Conservation (phyloP, 2,797 vertebrate species). For the Moxostoma hubbsi region DNA sequence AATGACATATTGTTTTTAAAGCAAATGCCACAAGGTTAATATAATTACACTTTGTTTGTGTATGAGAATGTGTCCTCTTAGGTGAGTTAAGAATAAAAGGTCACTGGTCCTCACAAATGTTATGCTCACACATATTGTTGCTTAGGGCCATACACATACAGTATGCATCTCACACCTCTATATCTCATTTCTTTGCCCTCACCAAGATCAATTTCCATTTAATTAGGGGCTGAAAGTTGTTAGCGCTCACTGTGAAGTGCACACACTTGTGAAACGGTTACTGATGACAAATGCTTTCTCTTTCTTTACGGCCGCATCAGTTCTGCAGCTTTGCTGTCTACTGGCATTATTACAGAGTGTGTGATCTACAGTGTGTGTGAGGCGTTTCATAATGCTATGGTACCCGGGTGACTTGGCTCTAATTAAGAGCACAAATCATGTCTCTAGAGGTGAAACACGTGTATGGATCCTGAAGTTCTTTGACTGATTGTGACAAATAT, state of each 20-base stretch:
- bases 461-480: conserved; percentile 9
- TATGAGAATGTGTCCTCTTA: conserved; percentile 46
- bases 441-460: conserved; percentile 19
- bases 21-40: conserved; percentile 56
- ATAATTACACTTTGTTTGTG: conserved; percentile 8
- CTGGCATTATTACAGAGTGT: conserved; percentile 17
- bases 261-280: conserved; percentile 42
- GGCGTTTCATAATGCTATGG: conserved; percentile 25
- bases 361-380: conserved; percentile 3
- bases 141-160: conserved; percentile 10
- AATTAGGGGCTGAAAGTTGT: conserved; percentile 47
- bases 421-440: conserved; percentile 45
- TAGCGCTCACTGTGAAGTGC: conserved; percentile 39
- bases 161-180: conserved; percentile 24
- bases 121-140: conserved; percentile 40
- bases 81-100: conserved; percentile 60
- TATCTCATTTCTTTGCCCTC: conserved; percentile 6
- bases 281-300: conserved; percentile 33
- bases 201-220: conserved; percentile 42
- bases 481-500: background rate
- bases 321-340: conserved; percentile 28
- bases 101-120: conserved; percentile 62
- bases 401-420: conserved; percentile 23
- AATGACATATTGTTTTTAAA: conserved; percentile 18
- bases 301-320: conserved; percentile 11